Percentiles rank a stretch among this genome's conserved stretches.
Evolutionary conservation across 2,888 invertebrate species (phyloP).

Genomic region (Sylvicola fuscatus): DNA sequence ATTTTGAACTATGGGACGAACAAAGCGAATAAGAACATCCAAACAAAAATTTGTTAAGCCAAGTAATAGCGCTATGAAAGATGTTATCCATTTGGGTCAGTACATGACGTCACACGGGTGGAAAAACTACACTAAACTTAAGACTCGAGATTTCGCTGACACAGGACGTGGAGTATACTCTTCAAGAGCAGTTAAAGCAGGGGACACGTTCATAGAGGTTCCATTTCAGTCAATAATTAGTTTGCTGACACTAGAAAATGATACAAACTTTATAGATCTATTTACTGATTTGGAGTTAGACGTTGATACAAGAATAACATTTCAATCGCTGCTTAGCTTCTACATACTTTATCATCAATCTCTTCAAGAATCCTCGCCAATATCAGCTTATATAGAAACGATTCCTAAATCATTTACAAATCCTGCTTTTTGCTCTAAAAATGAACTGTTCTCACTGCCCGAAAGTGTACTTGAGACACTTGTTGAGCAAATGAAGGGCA

Average conservation of each 20-base stretch:
- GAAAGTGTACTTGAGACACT: conserved; percentile 31
- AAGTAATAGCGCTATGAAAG: too few relatives aligned
- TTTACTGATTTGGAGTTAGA: conserved; percentile 20
- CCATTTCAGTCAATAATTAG: conserved; percentile 38
- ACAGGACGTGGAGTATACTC: conserved; percentile 61
- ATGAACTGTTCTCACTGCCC: conserved; percentile 35
- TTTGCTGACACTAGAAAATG: conserved; percentile 32
- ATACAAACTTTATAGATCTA: conserved; percentile 30
- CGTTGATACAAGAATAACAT: conserved; percentile 25
- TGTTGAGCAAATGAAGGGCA: conserved; percentile 29
- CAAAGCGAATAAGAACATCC: background rate
- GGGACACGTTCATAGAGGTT: conserved; percentile 37
- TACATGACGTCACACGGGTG: conserved; percentile 26
- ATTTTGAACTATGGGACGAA: background rate
- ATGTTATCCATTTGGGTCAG: background rate
- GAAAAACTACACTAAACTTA: conserved; percentile 32
- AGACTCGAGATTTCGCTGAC: conserved; percentile 33
- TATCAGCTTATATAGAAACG: conserved; percentile 43
- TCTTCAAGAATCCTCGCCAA: conserved; percentile 30
- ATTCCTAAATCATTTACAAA: conserved; percentile 44
- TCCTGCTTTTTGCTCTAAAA: conserved; percentile 41
- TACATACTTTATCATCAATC: conserved; percentile 51
- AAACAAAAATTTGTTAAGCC: background rate
- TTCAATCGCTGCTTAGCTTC: conserved; percentile 51
- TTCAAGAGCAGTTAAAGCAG: conserved; percentile 29